Evolutionary conservation across 2,113 vertebrate species (phyloP).

Genomic region (Myodes glareolus): DNA sequence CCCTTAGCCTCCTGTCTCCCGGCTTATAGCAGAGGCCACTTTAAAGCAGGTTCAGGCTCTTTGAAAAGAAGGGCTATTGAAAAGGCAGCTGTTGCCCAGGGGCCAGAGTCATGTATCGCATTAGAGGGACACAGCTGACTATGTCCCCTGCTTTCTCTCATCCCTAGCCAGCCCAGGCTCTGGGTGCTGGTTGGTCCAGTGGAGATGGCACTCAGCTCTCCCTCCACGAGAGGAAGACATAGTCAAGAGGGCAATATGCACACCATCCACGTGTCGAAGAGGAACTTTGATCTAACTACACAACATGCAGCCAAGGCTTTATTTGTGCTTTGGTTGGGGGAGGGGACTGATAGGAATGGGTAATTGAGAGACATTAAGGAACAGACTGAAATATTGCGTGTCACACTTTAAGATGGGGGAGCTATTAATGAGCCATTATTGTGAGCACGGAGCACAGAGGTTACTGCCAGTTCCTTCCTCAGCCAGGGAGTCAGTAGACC

Average conservation of each 20-base stretch:
- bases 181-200: neutral
- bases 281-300: constrained; percentile 58
- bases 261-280: neutral
- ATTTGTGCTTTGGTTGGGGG: constrained; percentile 38
- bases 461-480: neutral
- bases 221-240: rapidly evolving
- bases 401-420: neutral
- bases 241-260: neutral
- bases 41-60: neutral
- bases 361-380: constrained; percentile 49
- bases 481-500: neutral
- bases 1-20: neutral
- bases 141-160: neutral
- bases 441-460: neutral
- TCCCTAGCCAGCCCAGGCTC: neutral
- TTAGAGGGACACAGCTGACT: neutral
- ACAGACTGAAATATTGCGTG: constrained; percentile 8
- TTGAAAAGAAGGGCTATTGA: neutral
- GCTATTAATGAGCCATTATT: neutral
- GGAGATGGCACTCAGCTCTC: neutral
- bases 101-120: neutral
- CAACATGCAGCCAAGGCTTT: constrained; percentile 4
- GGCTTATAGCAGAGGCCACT: neutral
- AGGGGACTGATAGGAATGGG: neutral
- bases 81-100: neutral